Evolutionary conservation across 2,888 invertebrate genomes (phyloP).

Genomic region (Eupithecia insigniata): DNA sequence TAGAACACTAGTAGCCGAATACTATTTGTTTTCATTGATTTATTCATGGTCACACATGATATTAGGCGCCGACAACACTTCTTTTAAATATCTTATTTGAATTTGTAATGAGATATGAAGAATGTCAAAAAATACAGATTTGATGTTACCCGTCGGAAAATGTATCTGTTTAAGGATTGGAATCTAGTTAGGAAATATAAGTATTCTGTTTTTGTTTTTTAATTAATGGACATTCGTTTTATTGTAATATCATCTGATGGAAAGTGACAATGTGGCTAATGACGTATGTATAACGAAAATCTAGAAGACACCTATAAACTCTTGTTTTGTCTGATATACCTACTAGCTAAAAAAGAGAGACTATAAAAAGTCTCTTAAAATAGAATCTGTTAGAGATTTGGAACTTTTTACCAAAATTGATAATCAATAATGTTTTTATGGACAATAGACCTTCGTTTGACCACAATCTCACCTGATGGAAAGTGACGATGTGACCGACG

Average conservation of each 20-base stretch:
- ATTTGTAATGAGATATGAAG: conserved; percentile 76
- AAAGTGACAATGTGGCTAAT: too few species aligned
- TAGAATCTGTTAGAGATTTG: not conserved
- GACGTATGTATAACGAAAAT: too few species aligned
- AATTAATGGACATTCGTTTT: too few species aligned
- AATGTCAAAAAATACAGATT: conserved; percentile 72
- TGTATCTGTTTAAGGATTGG: conserved; percentile 51
- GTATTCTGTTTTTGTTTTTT: not conserved
- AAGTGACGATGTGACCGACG: too few species aligned
- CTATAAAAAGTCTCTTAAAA: not conserved
- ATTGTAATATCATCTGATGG: too few species aligned
- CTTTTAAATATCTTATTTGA: conserved; percentile 76
- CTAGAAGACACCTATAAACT: too few species aligned
- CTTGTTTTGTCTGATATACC: too few species aligned
- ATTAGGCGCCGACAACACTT: conserved; percentile 78
- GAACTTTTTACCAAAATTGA: not conserved
- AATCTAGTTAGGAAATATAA: conserved; percentile 59
- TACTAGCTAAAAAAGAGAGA: not conserved
- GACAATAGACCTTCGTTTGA: too few species aligned
- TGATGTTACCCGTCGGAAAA: conserved; percentile 64
- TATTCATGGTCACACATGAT: conserved; percentile 80
- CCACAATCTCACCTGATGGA: too few species aligned
- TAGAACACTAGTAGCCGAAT: conserved; percentile 81
- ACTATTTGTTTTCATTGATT: conserved; percentile 84
- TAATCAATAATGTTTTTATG: not conserved